Base-by-base conservation (phyloP, 2,113 vertebrate genomes). In the Thamnophis sirtalis region DNA sequence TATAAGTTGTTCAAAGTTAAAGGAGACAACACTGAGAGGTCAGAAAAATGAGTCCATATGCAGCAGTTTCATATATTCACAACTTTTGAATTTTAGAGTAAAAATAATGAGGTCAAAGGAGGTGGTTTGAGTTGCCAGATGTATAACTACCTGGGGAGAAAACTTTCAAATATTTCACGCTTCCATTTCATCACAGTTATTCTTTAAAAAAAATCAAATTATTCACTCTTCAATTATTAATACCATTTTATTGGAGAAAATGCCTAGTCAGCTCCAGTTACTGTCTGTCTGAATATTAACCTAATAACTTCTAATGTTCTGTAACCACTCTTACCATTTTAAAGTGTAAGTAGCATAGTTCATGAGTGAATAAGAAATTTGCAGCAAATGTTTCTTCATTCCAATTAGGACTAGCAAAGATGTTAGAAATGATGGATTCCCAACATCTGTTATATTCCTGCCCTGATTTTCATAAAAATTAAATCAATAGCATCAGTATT, bases 251-350 rank as follows among this genome's bases (percentile, higher is more conserved):
- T 26, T 88, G 22, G 38, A 88, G 33, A 88, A 88, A 43, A 54
- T 53, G 26, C 68, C n/a, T 48, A 51, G 53, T 84, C 51, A 80
- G 51, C 11, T 84, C 51, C 22, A 15, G 22, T 80, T 80, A 54
- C 68, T 55, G 33, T 43, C 73, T 84, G 51, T 50, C 50, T 38
- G 33, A 54, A 56, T 58, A 80, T 88, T 43, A 58, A 50, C 22
- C 56, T 50, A 93, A 0, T 10, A 33, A 92, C 28, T 94, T 88
- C 90, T 58, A 9, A 91, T 84, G 33, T 93, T 94, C 92, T 88
- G 91, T 68, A 68, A 84, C 38, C 11, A 38, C 33, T 21, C 17
- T 80, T 80, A 80, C 33, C 33, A 80, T 80, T 80, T 80, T 80
- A 80, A 80, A 80, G 19, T 80, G 3, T 43, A 80, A 22, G 33